Base-by-base conservation (phyloP, 2,888 invertebrate genomes). In the Eupithecia pulchellata region DNA sequence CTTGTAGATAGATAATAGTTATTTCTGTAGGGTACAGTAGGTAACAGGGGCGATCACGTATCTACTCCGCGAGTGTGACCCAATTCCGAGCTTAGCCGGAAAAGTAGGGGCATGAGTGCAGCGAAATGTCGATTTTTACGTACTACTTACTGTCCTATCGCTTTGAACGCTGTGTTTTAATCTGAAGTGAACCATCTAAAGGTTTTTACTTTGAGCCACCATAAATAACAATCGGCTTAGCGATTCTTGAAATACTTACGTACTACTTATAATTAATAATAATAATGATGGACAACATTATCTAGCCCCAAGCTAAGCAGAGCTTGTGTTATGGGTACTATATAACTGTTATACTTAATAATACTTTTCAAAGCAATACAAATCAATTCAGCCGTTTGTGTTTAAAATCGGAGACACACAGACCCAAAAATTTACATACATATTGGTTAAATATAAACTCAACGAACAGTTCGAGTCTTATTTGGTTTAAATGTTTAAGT, bases 41-140 rank as follows among this genome's bases (percentile, higher is more conserved):
- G 58, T 17, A 27, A 58, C 58, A 60, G 58, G 30, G 30, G n/a
- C 58, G n/a, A 60, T 60, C 32, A 60, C 58, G 58, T 60, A n/a
- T 32, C n/a, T 47, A n/a, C 25, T 30, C 1, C 29, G 17, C n/a
- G 29, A 9, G 58, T 17, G 58, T 60, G 58, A 60, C 58, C 58
- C n/a, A 60, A n/a, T 60, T 60, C 30, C n/a, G 52, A 30, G 58
- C 32, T 60, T 20, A 60, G 17, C n/a, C 58, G 58, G 58, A 32
- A 20, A 57, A 58, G 11, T 32, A 60, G 29, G 57, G 11, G 17
- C 17, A 29, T 0, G 9, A 32, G 32, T 60, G 58, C 30, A 60
- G n/a, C 30, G 32, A n/a, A 32, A 60, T n/a, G n/a, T 57, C 57
- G 17, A 30, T 60, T 4, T 32, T 32, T 60, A 5, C 58, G n/a